Percentiles rank a stretch among this genome's conserved stretches.
Evolutionary conservation across 2,797 vertebrate genomes (phyloP).

Genomic region (Enteromius paludinosus): DNA sequence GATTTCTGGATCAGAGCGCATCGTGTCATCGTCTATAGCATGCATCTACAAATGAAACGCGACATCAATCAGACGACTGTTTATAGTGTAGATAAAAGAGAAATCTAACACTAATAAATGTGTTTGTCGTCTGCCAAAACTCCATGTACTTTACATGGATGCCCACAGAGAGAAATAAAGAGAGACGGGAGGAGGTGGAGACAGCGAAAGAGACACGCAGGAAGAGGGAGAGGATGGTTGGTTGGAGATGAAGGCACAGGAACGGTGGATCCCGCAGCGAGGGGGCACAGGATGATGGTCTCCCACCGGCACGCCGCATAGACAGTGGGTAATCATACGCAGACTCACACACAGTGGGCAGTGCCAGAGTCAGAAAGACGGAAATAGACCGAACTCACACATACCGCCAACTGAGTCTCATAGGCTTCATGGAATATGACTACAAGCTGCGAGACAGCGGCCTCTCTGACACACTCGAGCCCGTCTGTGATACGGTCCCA

Average conservation of each 20-base stretch:
- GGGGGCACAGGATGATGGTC: constrained; percentile 36
- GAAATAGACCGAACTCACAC: constrained; percentile 58
- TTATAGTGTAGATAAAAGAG: constrained; percentile 18
- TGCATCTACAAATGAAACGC: constrained; percentile 30
- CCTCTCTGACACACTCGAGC: constrained; percentile 64
- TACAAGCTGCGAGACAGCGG: constrained; percentile 74
- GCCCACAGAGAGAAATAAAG: constrained; percentile 41
- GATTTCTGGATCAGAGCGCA: constrained; percentile 37
- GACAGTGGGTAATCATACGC: constrained; percentile 35
- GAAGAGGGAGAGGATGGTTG: constrained; percentile 37
- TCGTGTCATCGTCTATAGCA: constrained; percentile 19
- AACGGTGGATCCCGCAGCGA: constrained; percentile 13
- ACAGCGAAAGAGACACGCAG: constrained; percentile 13
- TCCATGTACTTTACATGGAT: constrained; percentile 25
- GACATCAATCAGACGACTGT: constrained; percentile 33
- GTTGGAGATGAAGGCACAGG: constrained; percentile 38
- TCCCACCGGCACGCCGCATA: constrained; percentile 28
- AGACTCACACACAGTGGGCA: constrained; percentile 53
- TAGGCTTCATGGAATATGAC: constrained; percentile 65
- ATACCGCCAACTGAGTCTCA: constrained; percentile 68
- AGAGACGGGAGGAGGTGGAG: constrained; percentile 35
- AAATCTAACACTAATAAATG: constrained; percentile 37
- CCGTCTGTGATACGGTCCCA: constrained; percentile 48
- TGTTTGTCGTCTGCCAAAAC: constrained; percentile 33
- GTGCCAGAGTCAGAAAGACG: constrained; percentile 67